Evolutionary conservation across 1,140 invertebrate genomes (phyloP).

Genomic region (Mya arenaria): DNA sequence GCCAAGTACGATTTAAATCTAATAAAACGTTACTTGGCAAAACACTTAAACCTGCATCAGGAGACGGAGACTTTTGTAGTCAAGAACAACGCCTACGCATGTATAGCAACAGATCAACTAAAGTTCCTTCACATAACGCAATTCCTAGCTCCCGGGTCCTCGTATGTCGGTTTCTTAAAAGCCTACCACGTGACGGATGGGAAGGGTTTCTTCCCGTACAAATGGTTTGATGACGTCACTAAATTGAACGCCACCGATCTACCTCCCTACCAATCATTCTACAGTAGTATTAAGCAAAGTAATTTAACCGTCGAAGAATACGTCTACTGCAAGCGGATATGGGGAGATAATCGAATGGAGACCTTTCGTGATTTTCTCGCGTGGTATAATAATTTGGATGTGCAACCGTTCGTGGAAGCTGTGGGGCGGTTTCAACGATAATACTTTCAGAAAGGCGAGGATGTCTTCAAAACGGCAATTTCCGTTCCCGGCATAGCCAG

Average conservation of each 20-base stretch:
- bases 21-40: slow-evolving; percentile 4
- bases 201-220: slow-evolving; percentile 63
- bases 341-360: slow-evolving; percentile 47
- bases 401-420: slow-evolving; percentile 37
- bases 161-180: slow-evolving; percentile 40
- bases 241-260: slow-evolving; percentile 25
- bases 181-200: slow-evolving; percentile 36
- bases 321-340: slow-evolving; percentile 39
- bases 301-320: slow-evolving; percentile 56
- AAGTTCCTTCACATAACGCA: slow-evolving; percentile 55
- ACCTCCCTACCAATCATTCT: slow-evolving; percentile 46
- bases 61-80: background rate
- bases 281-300: slow-evolving; percentile 42
- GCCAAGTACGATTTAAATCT: slow-evolving; percentile 51
- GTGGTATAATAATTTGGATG: slow-evolving; percentile 60
- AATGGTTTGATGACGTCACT: slow-evolving; percentile 47
- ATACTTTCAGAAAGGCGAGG: slow-evolving; percentile 50
- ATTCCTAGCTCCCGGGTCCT: slow-evolving; percentile 45
- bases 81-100: slow-evolving; percentile 41
- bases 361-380: slow-evolving; percentile 56
- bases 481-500: slow-evolving; percentile 47
- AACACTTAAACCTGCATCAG: slow-evolving; percentile 22
- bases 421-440: slow-evolving; percentile 19
- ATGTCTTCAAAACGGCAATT: slow-evolving; percentile 53
- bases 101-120: slow-evolving; percentile 23